Evolutionary conservation across 2,888 invertebrate genomes (phyloP).

Genomic region (Cheilosia grossa): DNA sequence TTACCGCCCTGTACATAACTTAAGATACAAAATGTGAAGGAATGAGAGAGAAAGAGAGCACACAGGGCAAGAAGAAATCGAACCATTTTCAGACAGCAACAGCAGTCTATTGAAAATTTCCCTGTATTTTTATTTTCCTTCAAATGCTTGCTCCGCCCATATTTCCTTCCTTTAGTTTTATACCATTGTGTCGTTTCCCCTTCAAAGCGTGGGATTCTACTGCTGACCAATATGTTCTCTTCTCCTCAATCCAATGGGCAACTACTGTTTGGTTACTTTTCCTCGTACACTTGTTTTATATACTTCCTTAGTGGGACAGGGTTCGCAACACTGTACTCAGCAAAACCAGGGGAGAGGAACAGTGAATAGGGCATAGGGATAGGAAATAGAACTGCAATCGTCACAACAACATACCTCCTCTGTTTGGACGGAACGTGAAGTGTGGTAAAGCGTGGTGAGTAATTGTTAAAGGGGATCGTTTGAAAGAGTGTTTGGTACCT

Average conservation of each 20-base stretch:
- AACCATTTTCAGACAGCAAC: background rate
- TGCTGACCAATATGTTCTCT: background rate
- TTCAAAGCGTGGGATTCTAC: background rate
- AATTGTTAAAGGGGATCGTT: constrained; percentile 18
- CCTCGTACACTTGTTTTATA: background rate
- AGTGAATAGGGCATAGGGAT: background rate
- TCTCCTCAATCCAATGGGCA: constrained; percentile 12
- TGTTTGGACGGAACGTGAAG: background rate
- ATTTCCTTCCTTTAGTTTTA: background rate
- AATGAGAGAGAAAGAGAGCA: constrained; percentile 22
- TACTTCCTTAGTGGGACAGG: constrained; percentile 9
- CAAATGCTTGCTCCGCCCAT: constrained; percentile 27
- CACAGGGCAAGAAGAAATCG: background rate
- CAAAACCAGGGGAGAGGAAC: background rate
- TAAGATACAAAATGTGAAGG: background rate
- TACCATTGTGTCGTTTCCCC: background rate
- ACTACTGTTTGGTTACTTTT: background rate
- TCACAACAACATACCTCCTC: constrained; percentile 4
- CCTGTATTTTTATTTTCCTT: constrained; percentile 30
- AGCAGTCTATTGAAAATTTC: constrained; percentile 9
- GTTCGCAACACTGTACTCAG: background rate
- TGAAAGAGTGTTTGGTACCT: background rate
- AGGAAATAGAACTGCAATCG: constrained; percentile 11
- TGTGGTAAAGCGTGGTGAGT: constrained; percentile 32
- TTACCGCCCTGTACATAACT: constrained; percentile 53